phyloP scores from a whole-genome alignment of 2,888 invertebrate genomes.

The Lasioglossum marginatum region DNA sequence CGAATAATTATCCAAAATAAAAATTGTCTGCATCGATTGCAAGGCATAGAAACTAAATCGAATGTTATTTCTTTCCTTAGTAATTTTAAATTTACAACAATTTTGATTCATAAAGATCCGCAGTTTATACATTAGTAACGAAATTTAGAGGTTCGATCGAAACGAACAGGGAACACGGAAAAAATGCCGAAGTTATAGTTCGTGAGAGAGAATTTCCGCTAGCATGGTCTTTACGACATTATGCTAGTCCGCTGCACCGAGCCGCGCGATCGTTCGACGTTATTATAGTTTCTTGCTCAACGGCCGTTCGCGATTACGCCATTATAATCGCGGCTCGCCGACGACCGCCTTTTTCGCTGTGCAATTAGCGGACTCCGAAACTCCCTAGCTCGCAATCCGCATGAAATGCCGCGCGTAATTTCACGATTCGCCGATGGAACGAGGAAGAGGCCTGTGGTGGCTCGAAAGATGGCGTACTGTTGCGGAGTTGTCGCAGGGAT shows the following conservation, averaged over 20 bases:
- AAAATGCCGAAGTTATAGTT: neutral
- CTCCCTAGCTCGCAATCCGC: conserved; percentile 56
- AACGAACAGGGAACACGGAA: neutral
- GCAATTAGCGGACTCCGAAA: conserved; percentile 67
- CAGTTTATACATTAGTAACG: too few relatives aligned
- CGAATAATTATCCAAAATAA: too few relatives aligned
- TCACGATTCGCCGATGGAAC: conserved; percentile 44
- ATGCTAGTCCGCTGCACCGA: neutral
- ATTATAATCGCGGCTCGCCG: conserved; percentile 62
- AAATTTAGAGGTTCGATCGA: too few relatives aligned
- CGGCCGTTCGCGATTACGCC: conserved; percentile 62
- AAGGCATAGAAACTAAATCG: too few relatives aligned
- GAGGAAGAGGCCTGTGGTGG: neutral
- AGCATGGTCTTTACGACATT: neutral
- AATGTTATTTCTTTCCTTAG: too few relatives aligned
- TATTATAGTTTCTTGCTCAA: conserved; percentile 63
- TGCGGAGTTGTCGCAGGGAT: too few relatives aligned
- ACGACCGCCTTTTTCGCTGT: conserved; percentile 64
- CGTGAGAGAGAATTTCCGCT: neutral
- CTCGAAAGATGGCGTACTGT: neutral
- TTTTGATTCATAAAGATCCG: too few relatives aligned
- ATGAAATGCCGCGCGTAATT: conserved; percentile 54
- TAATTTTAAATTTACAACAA: too few relatives aligned
- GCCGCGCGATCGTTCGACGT: conserved; percentile 8
- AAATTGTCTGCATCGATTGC: too few relatives aligned